Evolutionary conservation across 2,113 vertebrate genomes (phyloP).

Genomic region (Percopsis transmontana): DNA sequence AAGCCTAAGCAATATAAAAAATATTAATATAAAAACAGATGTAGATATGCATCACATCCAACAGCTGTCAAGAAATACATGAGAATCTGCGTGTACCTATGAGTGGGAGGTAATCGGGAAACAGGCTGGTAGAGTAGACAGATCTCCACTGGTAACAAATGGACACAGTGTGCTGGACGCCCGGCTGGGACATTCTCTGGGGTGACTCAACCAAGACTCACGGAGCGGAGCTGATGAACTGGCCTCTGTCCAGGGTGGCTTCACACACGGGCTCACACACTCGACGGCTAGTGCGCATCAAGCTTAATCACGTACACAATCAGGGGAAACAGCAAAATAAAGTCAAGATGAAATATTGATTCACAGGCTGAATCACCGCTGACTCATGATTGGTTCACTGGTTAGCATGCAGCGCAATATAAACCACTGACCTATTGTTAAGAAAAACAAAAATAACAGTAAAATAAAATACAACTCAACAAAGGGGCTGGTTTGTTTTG

Average conservation of each 20-base stretch:
- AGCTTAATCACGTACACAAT: background rate
- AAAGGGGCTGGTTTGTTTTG: background rate
- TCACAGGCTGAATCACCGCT: constrained; percentile 4
- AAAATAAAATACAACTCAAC: too few relatives aligned
- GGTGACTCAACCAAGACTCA: background rate
- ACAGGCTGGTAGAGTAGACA: background rate
- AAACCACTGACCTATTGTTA: background rate
- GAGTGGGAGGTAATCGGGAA: background rate
- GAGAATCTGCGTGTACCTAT: background rate
- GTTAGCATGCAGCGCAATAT: background rate
- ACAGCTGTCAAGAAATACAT: background rate
- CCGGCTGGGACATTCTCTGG: background rate
- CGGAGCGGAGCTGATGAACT: constrained; percentile 2
- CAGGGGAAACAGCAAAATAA: background rate
- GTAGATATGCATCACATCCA: too few relatives aligned
- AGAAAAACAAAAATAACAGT: background rate
- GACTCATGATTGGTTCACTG: constrained; percentile 15
- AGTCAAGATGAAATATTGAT: background rate
- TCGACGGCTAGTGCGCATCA: background rate
- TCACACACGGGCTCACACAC: background rate
- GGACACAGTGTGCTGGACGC: background rate
- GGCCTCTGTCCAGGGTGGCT: background rate
- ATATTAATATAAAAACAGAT: too few relatives aligned
- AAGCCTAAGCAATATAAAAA: too few relatives aligned
- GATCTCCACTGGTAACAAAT: background rate